Base-by-base conservation (phyloP, 2,888 invertebrate species). In the Osmoderma eremita region DNA sequence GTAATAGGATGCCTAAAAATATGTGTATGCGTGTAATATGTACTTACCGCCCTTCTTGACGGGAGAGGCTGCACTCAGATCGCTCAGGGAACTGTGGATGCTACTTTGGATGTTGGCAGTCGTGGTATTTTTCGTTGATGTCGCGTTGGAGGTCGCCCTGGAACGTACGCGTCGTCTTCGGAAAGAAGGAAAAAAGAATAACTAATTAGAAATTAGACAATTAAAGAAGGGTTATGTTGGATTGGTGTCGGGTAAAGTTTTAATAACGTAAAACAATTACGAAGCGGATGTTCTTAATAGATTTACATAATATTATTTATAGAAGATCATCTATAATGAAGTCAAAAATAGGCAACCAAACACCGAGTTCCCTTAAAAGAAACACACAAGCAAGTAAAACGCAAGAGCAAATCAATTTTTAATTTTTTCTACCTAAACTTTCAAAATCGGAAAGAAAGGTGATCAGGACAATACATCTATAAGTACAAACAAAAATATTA, bases 11-110 rank as follows among this genome's bases (percentile, higher is more conserved):
- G 24, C n/a, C 45, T 48, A 61, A 61, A 61, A 51, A 63, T 51
- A 63, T 22, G 48, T 22, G 41, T 30, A 18, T 30, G 5, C 30
- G 30, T 30, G 30, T n/a, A n/a, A n/a, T n/a, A n/a, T 5, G 13
- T 15, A 68, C 68, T 68, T 61, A 68, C 68, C 68, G 13, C 24
- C 70, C 65, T 72, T 73, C 67, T 78, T 78, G 41, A 75, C 71
- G n/a, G 75, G 72, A 13, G 77, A 75, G 78, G 85, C 87, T 58
- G 86, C 85, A 79, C 88, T 88, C 76, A 91, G 84, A 80, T 91
- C 91, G 76, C 90, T 91, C 79, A 90, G 86, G 0, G 90, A 90
- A 79, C 90, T 90, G 79, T 90, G 89, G 72, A 90, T 85, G 77
- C 90, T 90, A 81, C 85, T 86, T 61, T 75, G 78, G 8, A 76